These are phyloP conservation scores for Zhuqinia jingwanae DNA, from an alignment of 2,888 invertebrate genomes.

Conservation along the genomic window DNA sequence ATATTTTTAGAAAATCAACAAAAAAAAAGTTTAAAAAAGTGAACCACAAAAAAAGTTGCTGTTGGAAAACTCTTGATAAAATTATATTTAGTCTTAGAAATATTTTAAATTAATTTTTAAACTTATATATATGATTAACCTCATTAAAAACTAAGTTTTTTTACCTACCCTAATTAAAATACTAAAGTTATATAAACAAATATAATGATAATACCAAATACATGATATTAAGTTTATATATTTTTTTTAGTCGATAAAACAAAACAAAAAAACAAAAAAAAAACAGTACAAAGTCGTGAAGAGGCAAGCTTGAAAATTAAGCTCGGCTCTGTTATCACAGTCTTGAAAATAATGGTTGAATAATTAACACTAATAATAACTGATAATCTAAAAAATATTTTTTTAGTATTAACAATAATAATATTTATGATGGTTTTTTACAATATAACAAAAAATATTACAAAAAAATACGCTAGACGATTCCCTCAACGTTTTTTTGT, in stretches of 20 bases:
- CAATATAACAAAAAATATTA: slow-evolving; percentile 60
- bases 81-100: slow-evolving; percentile 13
- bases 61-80: slow-evolving; percentile 16
- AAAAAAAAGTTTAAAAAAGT: slow-evolving; percentile 51
- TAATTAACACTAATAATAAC: slow-evolving; percentile 44
- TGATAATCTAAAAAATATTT: slow-evolving; percentile 55
- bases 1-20: neutral
- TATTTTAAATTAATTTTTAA: slow-evolving; percentile 23
- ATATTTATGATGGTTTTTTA: slow-evolving; percentile 49
- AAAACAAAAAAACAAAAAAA: slow-evolving; percentile 69
- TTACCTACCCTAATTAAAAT: too few relatives aligned
- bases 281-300: slow-evolving; percentile 75
- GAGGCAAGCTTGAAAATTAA: slow-evolving; percentile 75
- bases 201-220: neutral
- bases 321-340: slow-evolving; percentile 78
- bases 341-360: slow-evolving; percentile 76
- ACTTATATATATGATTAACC: neutral
- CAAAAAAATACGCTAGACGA: slow-evolving; percentile 36
- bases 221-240: slow-evolving; percentile 35
- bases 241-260: too few relatives aligned
- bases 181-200: neutral
- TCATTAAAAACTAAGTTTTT: too few relatives aligned
- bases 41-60: slow-evolving; percentile 31
- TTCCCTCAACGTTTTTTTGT: neutral
- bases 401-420: slow-evolving; percentile 25